These are phyloP conservation scores for Sylvia atricapilla DNA, from an alignment of 2,113 vertebrate genomes.

Conservation along the genomic window DNA sequence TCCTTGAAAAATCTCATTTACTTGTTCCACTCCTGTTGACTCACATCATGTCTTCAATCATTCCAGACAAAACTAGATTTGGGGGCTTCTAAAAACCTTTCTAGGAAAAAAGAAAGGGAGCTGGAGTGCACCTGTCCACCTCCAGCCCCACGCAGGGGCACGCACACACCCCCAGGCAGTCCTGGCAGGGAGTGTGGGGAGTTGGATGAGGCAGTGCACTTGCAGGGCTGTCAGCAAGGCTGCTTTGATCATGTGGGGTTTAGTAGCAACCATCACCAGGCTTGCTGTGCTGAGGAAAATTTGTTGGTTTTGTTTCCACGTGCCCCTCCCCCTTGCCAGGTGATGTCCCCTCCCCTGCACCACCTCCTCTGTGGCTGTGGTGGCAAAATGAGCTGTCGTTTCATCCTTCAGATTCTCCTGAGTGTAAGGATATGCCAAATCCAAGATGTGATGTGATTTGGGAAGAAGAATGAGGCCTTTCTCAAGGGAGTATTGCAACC, in stretches of 20 bases:
- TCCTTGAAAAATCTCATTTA: neutral
- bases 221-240: neutral
- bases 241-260: neutral
- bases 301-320: neutral
- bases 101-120: neutral
- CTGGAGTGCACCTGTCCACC: too few relatives aligned
- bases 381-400: accelerated
- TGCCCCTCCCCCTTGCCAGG: neutral
- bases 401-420: neutral
- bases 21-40: neutral
- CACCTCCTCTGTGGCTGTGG: accelerated
- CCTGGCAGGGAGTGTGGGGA: neutral
- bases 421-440: neutral
- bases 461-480: neutral
- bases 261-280: neutral
- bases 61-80: neutral
- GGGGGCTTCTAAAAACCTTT: neutral
- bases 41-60: neutral
- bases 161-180: accelerated
- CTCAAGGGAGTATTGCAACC: neutral
- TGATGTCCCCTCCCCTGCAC: too few relatives aligned
- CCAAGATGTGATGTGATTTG: neutral
- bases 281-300: neutral
- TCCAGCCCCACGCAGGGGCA: accelerated
- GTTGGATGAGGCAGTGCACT: accelerated